Evolutionary conservation across 92 coral and sea anemone genomes (phyloP), one percentile per base, ranked within the genome.

Genomic region (Epizoanthus ramosus): DNA sequence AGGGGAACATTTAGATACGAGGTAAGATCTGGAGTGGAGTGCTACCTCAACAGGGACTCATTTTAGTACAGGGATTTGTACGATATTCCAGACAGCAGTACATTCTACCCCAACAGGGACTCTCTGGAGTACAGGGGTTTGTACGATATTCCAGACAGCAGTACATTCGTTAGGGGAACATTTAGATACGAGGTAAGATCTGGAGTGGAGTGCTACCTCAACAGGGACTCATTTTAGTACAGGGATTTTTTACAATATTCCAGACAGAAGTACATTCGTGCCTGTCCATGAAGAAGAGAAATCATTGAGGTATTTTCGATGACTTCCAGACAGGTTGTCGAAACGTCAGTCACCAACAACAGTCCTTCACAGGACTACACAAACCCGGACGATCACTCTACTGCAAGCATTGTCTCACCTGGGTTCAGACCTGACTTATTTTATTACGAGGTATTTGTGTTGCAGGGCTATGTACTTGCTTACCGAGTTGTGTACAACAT

Each of bases 1-100:
- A 83, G 98, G 25, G 98, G 98, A 47, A 87, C 98, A 8, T 89
- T 95, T 10, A 83, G 98, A 79, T 95, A 92, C 52, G 96, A 94
- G 90, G 94, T 92, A 24, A 77, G 84, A 19, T 8, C 12, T 22
- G 69, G 19, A 14, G 81, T 95, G 68, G 98, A 95, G 52, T 91
- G 92, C 23, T 94, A 93, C 35, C 12, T 2, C 0, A 95, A 95
- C 90, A 87, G 98, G 10, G 94, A 95, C 85, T 94, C 98, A 2
- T 76, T 87, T 3, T 75, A 72, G 22, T 93, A 95, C 65, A 88
- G 92, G n/a, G 89, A 94, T 81, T 86, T n/a, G 61, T 93, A 93
- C 63, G 86, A 88, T 63, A 88, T 95, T 21, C 83, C 87, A 8
- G 74, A 89, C 22, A 92, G 91, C 10, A 88, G 86, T 80, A 95